Base-by-base conservation (phyloP, 2,113 vertebrate genomes). In the Lepisosteus osseus region DNA sequence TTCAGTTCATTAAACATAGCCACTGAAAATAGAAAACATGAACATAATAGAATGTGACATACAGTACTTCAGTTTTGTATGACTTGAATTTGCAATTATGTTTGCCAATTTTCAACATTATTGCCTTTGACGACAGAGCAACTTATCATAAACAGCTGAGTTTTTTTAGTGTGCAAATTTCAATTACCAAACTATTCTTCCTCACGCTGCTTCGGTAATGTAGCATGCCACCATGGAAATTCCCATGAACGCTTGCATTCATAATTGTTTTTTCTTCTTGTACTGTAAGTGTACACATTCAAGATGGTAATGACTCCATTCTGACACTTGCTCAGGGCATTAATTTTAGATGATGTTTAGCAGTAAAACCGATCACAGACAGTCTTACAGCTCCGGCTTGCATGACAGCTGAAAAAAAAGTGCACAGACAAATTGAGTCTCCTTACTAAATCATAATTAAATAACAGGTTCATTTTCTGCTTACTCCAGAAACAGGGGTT, bases 391-490 rank as follows among this genome's bases (percentile, higher is more conserved):
- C 45, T n/a, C 3, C 0, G 29, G 59, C n/a, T 17, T 15, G 12
- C 65, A 40, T 63, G 57, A 59, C 72, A 69, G 45, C 62, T 69
- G 47, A 59, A 59, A 59, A 17, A 29, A 29, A 59, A 59, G 47
- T 69, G 61, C n/a, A 44, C 15, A 40, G 45, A 69, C 67, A 69
- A 74, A 69, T 8, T 47, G 54, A 61, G 29, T 65, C 41, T 61
- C 47, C 67, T 64, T 41, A 41, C 4, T 51, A 45, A 64, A 61
- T 67, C 42, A 29, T 73, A 67, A 67, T 67, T 56, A 51, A 69
- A 69, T 69, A 74, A 63, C 61, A 72, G 61, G 72, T 54, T 69
- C 29, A 40, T 64, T 69, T 56, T 64, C 66, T 69, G 59, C 47
- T 44, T 47, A 7, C 57, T 63, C 72, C 61, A 74, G 17, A 63